Percentiles rank a stretch among this genome's conserved stretches.
phyloP scores from a whole-genome alignment of 2,113 vertebrate species.

The Neogobius melanostomus region DNA sequence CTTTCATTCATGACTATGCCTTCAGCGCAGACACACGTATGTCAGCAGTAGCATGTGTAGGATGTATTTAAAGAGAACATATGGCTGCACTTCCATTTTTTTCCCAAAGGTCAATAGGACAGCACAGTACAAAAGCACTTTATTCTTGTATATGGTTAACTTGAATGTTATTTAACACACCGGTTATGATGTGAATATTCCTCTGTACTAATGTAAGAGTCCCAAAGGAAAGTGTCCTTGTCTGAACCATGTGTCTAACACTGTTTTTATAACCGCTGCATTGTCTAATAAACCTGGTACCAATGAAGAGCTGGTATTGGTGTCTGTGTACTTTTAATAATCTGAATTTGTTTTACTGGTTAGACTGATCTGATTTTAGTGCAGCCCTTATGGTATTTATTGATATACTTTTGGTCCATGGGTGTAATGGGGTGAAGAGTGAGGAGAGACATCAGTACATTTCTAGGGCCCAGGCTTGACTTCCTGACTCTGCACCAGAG shows the following conservation, averaged over 20 bases:
- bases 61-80: neutral
- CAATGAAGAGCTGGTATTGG: neutral
- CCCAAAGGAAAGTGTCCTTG: constrained; percentile 38
- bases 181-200: constrained; percentile 54
- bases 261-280: constrained; percentile 21
- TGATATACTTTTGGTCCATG: too few species aligned
- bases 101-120: constrained; percentile 46
- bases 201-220: constrained; percentile 9
- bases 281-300: constrained; percentile 45
- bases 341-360: too few species aligned
- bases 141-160: constrained; percentile 51
- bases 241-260: constrained; percentile 15
- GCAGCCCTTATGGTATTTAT: too few species aligned
- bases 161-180: constrained; percentile 69
- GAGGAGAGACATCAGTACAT: too few species aligned
- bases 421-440: too few species aligned
- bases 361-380: too few species aligned
- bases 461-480: too few species aligned
- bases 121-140: constrained; percentile 68
- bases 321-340: neutral
- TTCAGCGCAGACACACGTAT: constrained; percentile 4
- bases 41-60: neutral
- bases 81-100: neutral
- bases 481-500: too few species aligned
- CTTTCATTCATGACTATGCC: constrained; percentile 7